phyloP scores from a whole-genome alignment of 2,113 vertebrate genomes.

The Lagopus muta region DNA sequence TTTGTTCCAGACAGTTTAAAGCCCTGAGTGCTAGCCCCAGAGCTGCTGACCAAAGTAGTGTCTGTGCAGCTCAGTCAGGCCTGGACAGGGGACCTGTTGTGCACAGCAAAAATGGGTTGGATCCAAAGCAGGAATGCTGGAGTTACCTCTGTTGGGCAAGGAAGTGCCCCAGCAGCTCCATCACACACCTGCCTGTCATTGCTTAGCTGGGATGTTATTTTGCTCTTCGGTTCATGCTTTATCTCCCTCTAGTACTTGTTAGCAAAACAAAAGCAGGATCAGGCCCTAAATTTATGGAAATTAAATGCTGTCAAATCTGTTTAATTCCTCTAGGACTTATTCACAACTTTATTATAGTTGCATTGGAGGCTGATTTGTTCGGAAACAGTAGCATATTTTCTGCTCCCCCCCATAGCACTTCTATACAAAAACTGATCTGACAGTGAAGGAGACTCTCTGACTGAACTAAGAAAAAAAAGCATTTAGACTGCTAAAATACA shows the following conservation, averaged over 20 bases:
- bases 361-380: conserved; percentile 65
- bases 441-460: conserved; percentile 38
- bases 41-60: not conserved
- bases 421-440: conserved; percentile 38
- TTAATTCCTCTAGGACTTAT: conserved; percentile 66
- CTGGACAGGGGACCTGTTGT: not conserved
- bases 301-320: conserved; percentile 52
- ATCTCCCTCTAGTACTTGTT: conserved; percentile 44
- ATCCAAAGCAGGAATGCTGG: not conserved
- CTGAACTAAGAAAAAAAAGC: not conserved
- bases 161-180: not conserved
- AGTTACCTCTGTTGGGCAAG: not conserved
- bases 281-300: conserved; percentile 59
- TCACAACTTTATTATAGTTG: conserved; percentile 58
- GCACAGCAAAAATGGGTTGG: not conserved
- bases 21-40: not conserved
- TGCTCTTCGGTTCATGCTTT: not conserved
- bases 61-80: not conserved
- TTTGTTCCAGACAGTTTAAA: not conserved
- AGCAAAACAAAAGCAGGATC: conserved; percentile 46
- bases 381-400: conserved; percentile 58
- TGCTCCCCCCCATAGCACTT: conserved; percentile 6
- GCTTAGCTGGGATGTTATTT: not conserved
- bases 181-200: not conserved
- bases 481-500: not conserved